Conservation (phyloP, 2,797 vertebrate species). For the Notoglanidium macrostoma region DNA sequence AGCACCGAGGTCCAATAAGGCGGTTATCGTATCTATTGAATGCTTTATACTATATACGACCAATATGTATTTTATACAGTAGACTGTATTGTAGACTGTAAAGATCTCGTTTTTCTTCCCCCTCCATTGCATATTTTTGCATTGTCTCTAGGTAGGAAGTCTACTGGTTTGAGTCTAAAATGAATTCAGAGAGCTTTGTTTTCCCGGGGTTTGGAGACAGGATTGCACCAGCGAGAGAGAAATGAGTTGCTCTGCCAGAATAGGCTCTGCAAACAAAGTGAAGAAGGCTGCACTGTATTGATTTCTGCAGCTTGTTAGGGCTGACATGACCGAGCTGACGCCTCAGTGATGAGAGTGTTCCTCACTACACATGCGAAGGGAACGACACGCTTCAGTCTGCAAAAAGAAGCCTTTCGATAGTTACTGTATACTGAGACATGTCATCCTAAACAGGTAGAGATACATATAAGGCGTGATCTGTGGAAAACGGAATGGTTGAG, state of each 20-base stretch:
- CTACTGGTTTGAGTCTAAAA: not conserved
- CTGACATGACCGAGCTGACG: conserved; percentile 12
- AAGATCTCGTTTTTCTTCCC: too few species aligned
- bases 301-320: conserved; percentile 32
- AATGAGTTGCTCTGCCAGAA: conserved; percentile 1
- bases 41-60: not conserved
- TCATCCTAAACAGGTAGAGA: not conserved
- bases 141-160: not conserved
- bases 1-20: too few species aligned
- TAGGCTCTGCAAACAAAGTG: conserved; percentile 30
- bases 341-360: conserved; percentile 32
- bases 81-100: too few species aligned
- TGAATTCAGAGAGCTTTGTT: conserved; percentile 9
- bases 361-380: conserved; percentile 1
- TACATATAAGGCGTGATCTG: not conserved
- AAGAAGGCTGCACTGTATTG: conserved; percentile 33
- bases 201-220: not conserved
- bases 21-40: too few species aligned
- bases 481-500: not conserved
- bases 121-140: not conserved
- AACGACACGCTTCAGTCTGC: not conserved
- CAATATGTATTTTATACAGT: not conserved
- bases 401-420: not conserved
- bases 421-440: not conserved
- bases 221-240: not conserved